Conservation (phyloP, 2,797 vertebrate genomes). For the Paedocypris micromegethes region DNA sequence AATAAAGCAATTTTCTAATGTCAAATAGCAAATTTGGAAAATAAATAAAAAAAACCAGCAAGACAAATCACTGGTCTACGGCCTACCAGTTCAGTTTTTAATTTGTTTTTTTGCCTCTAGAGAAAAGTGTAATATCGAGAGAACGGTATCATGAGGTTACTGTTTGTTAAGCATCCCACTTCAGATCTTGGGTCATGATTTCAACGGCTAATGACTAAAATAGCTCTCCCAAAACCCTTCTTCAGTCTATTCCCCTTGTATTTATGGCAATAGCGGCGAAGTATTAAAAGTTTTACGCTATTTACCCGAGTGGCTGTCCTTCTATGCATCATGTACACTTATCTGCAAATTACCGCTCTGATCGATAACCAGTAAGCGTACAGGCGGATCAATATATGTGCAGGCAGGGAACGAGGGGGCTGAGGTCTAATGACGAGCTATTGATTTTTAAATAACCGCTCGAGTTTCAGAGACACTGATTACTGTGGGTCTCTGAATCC, state of each 20-base stretch:
- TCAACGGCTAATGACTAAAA: conserved; percentile 6
- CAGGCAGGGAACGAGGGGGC: conserved; percentile 47
- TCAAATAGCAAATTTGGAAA: too few relatives aligned
- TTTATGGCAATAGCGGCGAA: conserved; percentile 16
- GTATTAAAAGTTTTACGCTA: conserved; percentile 50
- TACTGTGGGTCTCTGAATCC: conserved; percentile 47
- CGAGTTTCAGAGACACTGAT: conserved; percentile 58
- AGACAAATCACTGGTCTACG: too few relatives aligned
- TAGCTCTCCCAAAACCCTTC: not conserved
- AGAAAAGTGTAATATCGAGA: not conserved
- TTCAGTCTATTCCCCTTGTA: conserved; percentile 43
- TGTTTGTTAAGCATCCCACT: conserved; percentile 1
- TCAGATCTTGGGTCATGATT: not conserved
- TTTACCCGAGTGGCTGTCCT: conserved; percentile 39
- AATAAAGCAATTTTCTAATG: too few relatives aligned
- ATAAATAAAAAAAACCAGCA: too few relatives aligned
- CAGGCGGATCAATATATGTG: conserved; percentile 49
- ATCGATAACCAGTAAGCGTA: conserved; percentile 52
- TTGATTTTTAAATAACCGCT: conserved; percentile 61
- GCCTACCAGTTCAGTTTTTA: too few relatives aligned
- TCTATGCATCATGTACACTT: conserved; percentile 48
- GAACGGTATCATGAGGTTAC: not conserved
- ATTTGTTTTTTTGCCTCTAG: not conserved
- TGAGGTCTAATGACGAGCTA: conserved; percentile 51
- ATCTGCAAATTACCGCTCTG: conserved; percentile 50